These are phyloP conservation scores for Serranus cabrilla DNA, from an alignment of 2,797 vertebrate genomes.

Conservation along the genomic window DNA sequence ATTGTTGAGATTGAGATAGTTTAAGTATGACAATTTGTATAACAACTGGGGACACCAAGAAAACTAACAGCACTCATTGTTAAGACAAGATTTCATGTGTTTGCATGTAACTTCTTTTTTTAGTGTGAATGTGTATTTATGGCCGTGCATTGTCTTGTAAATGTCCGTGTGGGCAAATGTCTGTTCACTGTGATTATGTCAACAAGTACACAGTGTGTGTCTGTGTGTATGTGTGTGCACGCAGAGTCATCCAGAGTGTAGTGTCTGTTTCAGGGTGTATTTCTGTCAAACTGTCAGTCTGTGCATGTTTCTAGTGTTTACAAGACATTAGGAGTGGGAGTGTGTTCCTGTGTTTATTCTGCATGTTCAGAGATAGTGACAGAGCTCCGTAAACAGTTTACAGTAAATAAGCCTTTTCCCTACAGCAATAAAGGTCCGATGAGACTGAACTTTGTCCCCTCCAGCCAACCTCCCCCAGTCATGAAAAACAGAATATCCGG, in stretches of 20 bases:
- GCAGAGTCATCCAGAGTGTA: constrained; percentile 45
- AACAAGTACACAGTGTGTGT: constrained; percentile 60
- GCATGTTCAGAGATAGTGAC: constrained; percentile 83
- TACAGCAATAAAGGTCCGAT: constrained; percentile 83
- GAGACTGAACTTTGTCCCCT: constrained; percentile 83
- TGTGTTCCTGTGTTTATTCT: constrained; percentile 86
- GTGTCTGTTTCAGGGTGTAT: constrained; percentile 60
- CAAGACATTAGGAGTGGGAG: constrained; percentile 81
- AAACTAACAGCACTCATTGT: constrained; percentile 68
- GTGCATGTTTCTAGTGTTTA: constrained; percentile 79
- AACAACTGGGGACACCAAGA: constrained; percentile 65
- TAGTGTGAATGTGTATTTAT: constrained; percentile 64
- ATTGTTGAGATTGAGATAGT: constrained; percentile 61
- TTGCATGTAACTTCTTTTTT: constrained; percentile 64
- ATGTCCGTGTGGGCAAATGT: constrained; percentile 64
- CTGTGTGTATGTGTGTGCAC: constrained; percentile 25
- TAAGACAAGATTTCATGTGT: constrained; percentile 63
- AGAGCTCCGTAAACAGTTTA: constrained; percentile 85
- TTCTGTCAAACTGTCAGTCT: constrained; percentile 63
- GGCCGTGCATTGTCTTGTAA: constrained; percentile 65
- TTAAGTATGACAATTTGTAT: constrained; percentile 54
- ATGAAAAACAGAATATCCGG: constrained; percentile 67
- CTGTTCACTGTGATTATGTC: constrained; percentile 69
- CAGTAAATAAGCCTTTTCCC: constrained; percentile 83
- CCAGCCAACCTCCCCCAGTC: constrained; percentile 60